Base-by-base conservation (phyloP, 2,888 invertebrate genomes). In the Capitulum mitella region DNA sequence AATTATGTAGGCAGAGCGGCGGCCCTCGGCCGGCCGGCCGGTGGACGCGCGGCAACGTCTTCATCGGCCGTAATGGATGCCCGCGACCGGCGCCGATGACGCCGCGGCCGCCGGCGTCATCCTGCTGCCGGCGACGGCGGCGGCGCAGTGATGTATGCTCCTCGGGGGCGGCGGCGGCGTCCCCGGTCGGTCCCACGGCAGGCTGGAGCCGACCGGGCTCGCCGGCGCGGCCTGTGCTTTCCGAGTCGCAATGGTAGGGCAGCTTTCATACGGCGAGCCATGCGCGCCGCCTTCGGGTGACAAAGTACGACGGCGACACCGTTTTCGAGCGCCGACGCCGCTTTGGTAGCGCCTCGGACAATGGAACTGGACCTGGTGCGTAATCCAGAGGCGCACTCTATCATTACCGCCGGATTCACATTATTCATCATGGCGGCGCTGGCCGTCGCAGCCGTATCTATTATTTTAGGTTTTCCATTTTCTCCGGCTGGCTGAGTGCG, bases 391-490 rank as follows among this genome's bases (percentile, higher is more conserved):
- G 58, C 58, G 22, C 58, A 64, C 64, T 16, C 34, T 64, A 64
- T 64, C 64, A 64, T 64, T 64, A 64, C 64, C 34, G 0, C 3
- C 34, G 64, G 26, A 34, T 64, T 64, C 64, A 64, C 64, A 64
- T 64, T 64, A 64, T 34, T 64, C 64, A 64, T 64, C 64, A 26
- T 19, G 64, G 34, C 64, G 16, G 34, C 34, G 64, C 12, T 19
- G 64, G 34, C 64, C 58, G 64, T 1, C 19, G 19, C 64, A 32
- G 64, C 64, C 64, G 34, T 64, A 64, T 64, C 64, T 34, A 64
- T 64, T 64, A 64, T 64, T 64, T 64, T 64, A 64, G 64, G 34
- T 64, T 64, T 64, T 64, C 64, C 64, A 64, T 64, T 64, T 64
- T 64, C 64, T 34, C 32, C 34, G 64, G 64, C 64, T 64, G 64